Evolutionary conservation across 2,797 vertebrate genomes (phyloP), one percentile per base, ranked within the genome.

Genomic region (Enteromius viviparus): DNA sequence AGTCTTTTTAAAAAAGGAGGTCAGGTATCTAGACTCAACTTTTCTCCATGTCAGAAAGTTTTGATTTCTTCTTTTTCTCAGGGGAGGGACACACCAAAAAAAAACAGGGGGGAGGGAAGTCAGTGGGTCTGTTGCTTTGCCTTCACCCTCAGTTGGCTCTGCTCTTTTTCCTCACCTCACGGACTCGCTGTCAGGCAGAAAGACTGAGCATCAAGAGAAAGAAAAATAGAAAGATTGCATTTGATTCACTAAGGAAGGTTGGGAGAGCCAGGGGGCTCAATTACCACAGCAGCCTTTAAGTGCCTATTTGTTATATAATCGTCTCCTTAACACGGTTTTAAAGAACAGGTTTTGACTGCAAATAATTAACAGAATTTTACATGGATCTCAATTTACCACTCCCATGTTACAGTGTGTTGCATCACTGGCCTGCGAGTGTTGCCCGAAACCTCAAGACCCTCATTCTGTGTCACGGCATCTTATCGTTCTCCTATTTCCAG

Each of bases 291-390:
- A 88, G 78, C 83, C 76, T 84, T 86, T 90, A 89, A 89, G 86
- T 80, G 80, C 85, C 87, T 87, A 74, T 86, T 89, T 88, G 87
- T 90, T 89, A 88, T 92, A 90, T 90, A 92, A 93, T 91, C 64
- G 66, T 87, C 86, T 88, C 82, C 87, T 90, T 90, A 87, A 89
- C 90, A 85, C 77, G 85, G 76, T 89, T 82, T 90, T 86, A 58
- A 90, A 74, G 78, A 89, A 89, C 80, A 85, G 88, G 83, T 86
- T 90, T 58, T 49, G 70, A 87, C 80, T 66, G 82, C 76, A 76
- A 80, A 87, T 85, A 86, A 93, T 92, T 88, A 93, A 90, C 87
- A 87, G 72, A 86, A 91, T 91, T 92, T 85, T 89, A 88, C 88
- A 92, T 92, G 90, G 86, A 92, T 93, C 85, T 88, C 66, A 89